Evolutionary conservation across 2,113 vertebrate species (phyloP).

Genomic region (Ploceus nigricollis): DNA sequence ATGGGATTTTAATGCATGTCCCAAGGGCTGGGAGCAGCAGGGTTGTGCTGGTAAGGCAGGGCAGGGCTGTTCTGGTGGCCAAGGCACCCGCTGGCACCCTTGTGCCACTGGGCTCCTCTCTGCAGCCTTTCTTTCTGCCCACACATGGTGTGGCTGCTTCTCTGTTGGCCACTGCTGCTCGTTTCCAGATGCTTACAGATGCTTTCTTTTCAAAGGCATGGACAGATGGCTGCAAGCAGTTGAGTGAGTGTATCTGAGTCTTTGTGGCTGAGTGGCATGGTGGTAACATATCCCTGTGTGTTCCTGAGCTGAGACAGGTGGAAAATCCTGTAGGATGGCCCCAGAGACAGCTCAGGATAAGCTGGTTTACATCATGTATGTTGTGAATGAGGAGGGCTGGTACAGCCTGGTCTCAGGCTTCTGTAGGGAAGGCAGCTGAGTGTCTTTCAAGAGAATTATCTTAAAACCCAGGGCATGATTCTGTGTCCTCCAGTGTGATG

Average conservation of each 20-base stretch:
- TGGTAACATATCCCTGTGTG: neutral
- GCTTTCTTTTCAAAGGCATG: neutral
- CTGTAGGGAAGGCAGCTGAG: neutral
- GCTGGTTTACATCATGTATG: neutral
- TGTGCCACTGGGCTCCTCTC: neutral
- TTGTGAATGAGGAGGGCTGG: neutral
- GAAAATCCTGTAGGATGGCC: neutral
- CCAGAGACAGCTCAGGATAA: neutral
- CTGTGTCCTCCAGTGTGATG: neutral
- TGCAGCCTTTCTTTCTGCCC: neutral
- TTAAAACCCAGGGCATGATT: neutral
- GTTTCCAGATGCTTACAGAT: neutral
- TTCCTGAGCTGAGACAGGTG: neutral
- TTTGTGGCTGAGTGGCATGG: neutral
- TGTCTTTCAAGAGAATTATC: neutral
- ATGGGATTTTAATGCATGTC: neutral
- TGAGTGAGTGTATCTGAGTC: neutral
- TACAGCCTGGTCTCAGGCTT: neutral
- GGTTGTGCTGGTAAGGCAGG: neutral
- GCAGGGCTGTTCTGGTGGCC: neutral
- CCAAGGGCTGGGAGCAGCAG: neutral
- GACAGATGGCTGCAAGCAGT: constrained; percentile 30
- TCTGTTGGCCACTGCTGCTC: neutral
- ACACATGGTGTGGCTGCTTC: accelerated
- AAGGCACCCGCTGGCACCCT: neutral